Percentiles rank a stretch among this genome's conserved stretches.
Evolutionary conservation across 2,113 vertebrate species (phyloP).

Genomic region (Anhinga anhinga): DNA sequence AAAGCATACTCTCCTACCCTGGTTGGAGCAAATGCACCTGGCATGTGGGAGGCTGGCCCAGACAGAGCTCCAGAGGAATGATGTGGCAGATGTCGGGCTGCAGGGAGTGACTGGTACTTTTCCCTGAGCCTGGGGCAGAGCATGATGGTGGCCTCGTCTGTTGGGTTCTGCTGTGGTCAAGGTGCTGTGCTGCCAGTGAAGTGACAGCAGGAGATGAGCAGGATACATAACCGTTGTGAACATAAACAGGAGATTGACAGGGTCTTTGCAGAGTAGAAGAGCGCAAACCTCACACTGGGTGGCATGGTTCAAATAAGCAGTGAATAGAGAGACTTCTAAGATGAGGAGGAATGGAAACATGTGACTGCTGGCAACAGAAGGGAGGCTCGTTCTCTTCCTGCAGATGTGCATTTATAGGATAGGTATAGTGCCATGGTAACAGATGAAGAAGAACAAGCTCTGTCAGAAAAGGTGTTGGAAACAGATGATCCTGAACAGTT

Average conservation of each 20-base stretch:
- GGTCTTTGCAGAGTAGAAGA: neutral
- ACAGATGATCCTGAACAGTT: neutral
- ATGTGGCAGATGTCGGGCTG: neutral
- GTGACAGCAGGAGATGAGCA: neutral
- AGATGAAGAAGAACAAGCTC: neutral
- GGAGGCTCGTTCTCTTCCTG: neutral
- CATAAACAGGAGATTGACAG: neutral
- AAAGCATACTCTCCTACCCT: neutral
- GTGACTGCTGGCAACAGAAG: neutral
- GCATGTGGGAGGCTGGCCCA: neutral
- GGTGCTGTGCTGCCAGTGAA: neutral
- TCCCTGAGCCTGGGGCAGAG: neutral
- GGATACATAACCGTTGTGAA: neutral
- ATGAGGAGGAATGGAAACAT: neutral
- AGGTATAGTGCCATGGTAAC: conserved; percentile 24
- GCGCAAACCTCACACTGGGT: neutral
- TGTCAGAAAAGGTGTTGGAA: neutral
- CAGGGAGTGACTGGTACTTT: neutral
- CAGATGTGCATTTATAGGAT: conserved; percentile 5
- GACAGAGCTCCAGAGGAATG: neutral
- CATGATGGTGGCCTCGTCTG: neutral
- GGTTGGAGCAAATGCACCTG: neutral
- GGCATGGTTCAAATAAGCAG: neutral
- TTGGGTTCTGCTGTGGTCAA: neutral
- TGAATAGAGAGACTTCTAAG: neutral